phyloP scores from a whole-genome alignment of 2,888 invertebrate species.

The Pegoplata infirma region DNA sequence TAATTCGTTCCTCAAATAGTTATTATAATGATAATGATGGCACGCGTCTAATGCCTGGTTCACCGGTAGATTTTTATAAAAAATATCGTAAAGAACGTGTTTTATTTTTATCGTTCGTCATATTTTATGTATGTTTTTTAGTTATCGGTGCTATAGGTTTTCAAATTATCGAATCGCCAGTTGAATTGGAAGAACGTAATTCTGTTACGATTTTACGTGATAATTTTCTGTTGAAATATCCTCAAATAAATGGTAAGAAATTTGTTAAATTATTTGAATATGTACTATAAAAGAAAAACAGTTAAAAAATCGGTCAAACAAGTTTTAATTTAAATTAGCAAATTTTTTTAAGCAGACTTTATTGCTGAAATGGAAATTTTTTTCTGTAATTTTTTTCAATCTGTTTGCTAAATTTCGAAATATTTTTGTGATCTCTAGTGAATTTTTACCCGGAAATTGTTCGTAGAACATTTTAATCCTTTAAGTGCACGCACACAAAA shows the following conservation, averaged over 20 bases:
- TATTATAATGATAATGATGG: slow-evolving; percentile 14
- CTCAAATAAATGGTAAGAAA: slow-evolving; percentile 81
- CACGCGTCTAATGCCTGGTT: neutral
- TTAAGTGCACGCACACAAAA: no score
- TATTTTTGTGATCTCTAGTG: no score
- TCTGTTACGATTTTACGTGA: slow-evolving; percentile 80
- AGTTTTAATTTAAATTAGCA: no score
- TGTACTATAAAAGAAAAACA: no score
- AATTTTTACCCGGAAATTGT: no score
- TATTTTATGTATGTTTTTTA: slow-evolving; percentile 82
- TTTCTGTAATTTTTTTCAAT: no score
- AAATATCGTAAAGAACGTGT: slow-evolving; percentile 61
- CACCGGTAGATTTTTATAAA: slow-evolving; percentile 16
- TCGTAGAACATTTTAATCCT: no score
- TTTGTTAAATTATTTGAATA: neutral
- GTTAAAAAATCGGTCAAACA: no score
- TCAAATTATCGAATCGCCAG: slow-evolving; percentile 82
- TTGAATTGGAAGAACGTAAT: slow-evolving; percentile 80
- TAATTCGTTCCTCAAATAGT: slow-evolving; percentile 35
- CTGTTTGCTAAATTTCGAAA: no score
- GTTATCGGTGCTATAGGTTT: slow-evolving; percentile 84
- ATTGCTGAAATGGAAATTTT: no score
- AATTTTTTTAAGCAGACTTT: no score
- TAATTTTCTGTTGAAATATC: slow-evolving; percentile 81
- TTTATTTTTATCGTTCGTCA: slow-evolving; percentile 79